A percentile compares a stretch with the other conserved stretches of the same genome.
These are phyloP conservation scores for Sesia apiformis DNA, from an alignment of 2,888 invertebrate genomes.

Conservation along the genomic window DNA sequence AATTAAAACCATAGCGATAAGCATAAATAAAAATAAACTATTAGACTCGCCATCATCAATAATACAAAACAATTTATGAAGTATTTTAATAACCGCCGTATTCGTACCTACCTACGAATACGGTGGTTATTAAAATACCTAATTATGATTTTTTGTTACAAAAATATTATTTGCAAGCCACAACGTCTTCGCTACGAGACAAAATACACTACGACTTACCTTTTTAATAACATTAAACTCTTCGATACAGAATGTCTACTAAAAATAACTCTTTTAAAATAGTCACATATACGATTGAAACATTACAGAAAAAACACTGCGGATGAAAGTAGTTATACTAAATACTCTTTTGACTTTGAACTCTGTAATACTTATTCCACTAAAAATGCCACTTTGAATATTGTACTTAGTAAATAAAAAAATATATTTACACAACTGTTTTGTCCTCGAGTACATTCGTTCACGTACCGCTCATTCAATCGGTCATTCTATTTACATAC, in stretches of 20 bases:
- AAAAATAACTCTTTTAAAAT: not conserved
- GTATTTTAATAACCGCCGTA: no score
- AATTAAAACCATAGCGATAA: no score
- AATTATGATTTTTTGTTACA: not conserved
- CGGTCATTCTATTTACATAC: conserved; percentile 29
- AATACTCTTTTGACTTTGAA: not conserved
- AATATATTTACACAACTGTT: conserved; percentile 1
- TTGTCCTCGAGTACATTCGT: conserved; percentile 10
- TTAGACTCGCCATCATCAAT: no score
- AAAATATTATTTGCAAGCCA: not conserved
- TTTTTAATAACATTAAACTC: not conserved
- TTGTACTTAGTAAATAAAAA: not conserved
- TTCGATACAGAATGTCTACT: not conserved
- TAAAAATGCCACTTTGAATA: not conserved
- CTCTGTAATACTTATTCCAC: not conserved
- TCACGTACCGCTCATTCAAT: conserved; percentile 10
- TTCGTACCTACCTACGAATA: no score
- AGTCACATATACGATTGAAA: no score
- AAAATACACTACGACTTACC: not conserved
- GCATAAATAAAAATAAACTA: no score
- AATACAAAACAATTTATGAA: no score
- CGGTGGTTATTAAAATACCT: no score
- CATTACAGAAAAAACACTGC: no score
- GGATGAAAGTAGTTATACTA: no score
- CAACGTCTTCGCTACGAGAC: not conserved